Conservation (phyloP, 1,140 invertebrate species). For the Dreissena polymorpha region DNA sequence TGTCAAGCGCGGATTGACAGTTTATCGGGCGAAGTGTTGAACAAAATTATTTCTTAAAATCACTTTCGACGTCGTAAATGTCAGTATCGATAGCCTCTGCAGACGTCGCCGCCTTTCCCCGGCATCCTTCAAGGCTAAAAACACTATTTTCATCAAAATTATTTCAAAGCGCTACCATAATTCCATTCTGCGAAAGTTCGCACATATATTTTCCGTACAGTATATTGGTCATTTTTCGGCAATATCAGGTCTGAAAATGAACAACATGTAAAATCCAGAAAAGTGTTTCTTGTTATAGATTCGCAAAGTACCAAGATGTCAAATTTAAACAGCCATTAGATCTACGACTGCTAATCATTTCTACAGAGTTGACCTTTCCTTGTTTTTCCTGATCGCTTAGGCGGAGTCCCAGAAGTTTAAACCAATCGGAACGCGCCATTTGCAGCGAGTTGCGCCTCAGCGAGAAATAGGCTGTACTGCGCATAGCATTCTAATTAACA, state of each 20-base stretch:
- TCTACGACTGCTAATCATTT: constrained; percentile 5
- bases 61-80: constrained; percentile 36
- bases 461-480: not conserved
- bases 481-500: constrained; percentile 42
- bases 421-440: constrained; percentile 15
- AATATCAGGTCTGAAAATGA: not conserved
- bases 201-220: not conserved
- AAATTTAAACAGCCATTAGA: constrained; percentile 2
- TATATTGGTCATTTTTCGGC: not conserved
- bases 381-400: constrained; percentile 31
- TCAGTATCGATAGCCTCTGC: constrained; percentile 11
- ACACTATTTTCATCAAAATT: not conserved
- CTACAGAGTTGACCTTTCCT: constrained; percentile 39
- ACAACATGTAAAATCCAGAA: not conserved
- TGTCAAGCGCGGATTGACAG: constrained; percentile 30
- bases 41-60: constrained; percentile 48
- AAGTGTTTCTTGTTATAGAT: constrained; percentile 1
- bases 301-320: not conserved
- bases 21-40: constrained; percentile 19
- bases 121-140: not conserved
- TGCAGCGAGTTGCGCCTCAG: not conserved
- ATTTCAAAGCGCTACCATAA: not conserved
- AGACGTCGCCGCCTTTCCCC: not conserved
- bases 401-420: constrained; percentile 25
- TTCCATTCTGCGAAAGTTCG: not conserved